Evolutionary conservation across 2,113 vertebrate species (phyloP).

Genomic region (Megaceryle torquata): DNA sequence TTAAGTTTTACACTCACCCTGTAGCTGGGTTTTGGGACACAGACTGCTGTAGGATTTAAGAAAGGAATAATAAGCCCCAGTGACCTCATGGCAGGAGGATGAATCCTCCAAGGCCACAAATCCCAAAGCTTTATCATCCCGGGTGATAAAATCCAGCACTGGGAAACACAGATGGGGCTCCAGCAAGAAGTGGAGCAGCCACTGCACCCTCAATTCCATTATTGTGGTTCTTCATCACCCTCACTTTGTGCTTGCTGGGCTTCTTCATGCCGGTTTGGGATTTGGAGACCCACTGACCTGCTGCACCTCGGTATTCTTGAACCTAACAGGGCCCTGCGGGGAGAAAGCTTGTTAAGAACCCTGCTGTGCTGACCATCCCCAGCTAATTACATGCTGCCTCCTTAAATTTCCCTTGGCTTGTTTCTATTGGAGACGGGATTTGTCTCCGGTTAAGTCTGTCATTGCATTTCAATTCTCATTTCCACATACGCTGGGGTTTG

Average conservation of each 20-base stretch:
- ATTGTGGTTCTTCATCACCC: background rate
- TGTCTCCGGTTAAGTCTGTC: slow-evolving; percentile 10
- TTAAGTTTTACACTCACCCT: background rate
- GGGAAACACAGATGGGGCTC: background rate
- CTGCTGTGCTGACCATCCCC: slow-evolving; percentile 30
- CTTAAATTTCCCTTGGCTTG: slow-evolving; percentile 51
- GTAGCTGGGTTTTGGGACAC: background rate
- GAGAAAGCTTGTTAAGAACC: background rate
- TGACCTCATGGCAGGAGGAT: background rate
- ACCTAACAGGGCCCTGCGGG: background rate
- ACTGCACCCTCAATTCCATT: accelerated
- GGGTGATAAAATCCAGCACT: background rate
- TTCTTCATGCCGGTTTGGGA: background rate
- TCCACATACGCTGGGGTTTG: background rate
- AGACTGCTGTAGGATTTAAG: background rate
- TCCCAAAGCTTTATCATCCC: background rate
- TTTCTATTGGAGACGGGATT: slow-evolving; percentile 41
- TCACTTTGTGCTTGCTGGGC: background rate
- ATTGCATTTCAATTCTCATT: slow-evolving; percentile 34
- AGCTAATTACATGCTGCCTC: slow-evolving; percentile 34
- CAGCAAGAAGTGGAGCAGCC: background rate
- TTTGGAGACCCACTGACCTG: background rate
- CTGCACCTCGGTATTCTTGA: background rate
- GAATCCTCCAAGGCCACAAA: background rate
- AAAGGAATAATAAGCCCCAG: background rate